A percentile compares a stretch with the other conserved stretches of the same genome.
These are phyloP conservation scores for Silurus meridionalis DNA, from an alignment of 2,113 vertebrate species.

Conservation along the genomic window DNA sequence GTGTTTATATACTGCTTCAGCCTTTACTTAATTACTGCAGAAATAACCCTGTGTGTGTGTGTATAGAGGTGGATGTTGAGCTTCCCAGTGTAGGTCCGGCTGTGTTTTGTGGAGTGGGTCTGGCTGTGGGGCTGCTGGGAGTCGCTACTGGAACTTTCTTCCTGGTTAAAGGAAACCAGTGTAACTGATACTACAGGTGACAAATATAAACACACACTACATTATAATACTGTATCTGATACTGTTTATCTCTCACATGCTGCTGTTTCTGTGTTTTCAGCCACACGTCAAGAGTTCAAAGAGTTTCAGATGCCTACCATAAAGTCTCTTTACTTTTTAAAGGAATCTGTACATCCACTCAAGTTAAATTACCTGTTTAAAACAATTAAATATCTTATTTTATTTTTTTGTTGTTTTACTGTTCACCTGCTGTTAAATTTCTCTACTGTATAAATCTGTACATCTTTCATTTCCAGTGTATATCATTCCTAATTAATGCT, in stretches of 20 bases:
- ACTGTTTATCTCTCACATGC: not conserved
- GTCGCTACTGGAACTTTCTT: conserved; percentile 69
- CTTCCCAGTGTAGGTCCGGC: conserved; percentile 54
- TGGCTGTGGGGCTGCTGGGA: conserved; percentile 64
- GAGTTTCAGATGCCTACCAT: not conserved
- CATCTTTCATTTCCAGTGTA: not conserved
- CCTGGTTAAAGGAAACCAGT: conserved; percentile 68
- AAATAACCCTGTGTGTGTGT: conserved; percentile 12
- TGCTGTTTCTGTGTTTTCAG: not conserved
- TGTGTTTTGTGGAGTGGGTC: conserved; percentile 64
- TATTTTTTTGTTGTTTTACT: not conserved
- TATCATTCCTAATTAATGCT: not conserved
- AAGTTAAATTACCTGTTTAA: not conserved
- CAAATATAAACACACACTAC: not conserved
- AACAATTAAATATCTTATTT: not conserved
- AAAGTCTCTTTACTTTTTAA: not conserved
- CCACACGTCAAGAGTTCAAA: not conserved
- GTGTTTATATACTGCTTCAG: not conserved
- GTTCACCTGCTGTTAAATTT: not conserved
- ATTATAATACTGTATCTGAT: not conserved
- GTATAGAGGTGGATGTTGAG: conserved; percentile 39
- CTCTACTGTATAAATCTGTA: not conserved
- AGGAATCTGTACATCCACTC: not conserved
- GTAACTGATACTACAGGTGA: conserved; percentile 52
- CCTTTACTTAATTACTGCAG: not conserved